Base-by-base conservation (phyloP, 2,797 vertebrate genomes). In the Momotus momota region DNA sequence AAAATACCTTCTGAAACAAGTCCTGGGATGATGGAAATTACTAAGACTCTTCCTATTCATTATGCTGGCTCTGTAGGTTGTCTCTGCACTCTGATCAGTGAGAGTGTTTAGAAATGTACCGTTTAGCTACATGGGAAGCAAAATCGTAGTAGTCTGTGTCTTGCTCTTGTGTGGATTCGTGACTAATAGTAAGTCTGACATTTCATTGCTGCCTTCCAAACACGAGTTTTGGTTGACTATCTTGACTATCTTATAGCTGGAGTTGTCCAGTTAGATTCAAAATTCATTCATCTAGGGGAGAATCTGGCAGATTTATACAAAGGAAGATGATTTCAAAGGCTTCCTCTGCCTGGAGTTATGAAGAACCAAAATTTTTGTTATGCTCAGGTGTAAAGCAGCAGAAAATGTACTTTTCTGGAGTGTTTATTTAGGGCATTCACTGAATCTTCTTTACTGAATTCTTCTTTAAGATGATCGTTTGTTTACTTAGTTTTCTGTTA, bases 111-210 rank as follows among this genome's bases (percentile, higher is more conserved):
- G 48, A 77, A 90, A 70, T 14, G 9, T 21, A 43, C 4, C 27
- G 9, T 22, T 52, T 40, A 40, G 27, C 11, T 49, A 41, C 2
- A 48, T 1, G 8, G 33, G 25, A 81, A 64, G 14, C 9, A 78
- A 33, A 86, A 75, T 17, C 55, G 4, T 25, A 64, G 25, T 52
- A 41, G n/a, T 41, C 4, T 3, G 10, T 64, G 46, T 8, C 10
- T 54, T 38, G 3, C 0, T 3, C 11, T 27, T 70, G 16, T 23
- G 15, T 58, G 14, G 4, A 74, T 54, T 60, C 6, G 0, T 3
- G 4, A 6, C 35, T 35, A 35, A 35, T 35, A 35, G 35, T 35
- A 35, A 35, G 35, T 35, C 35, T 35, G 35, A 35, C 35, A 35
- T 35, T 35, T 35, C 35, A 35, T 35, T 35, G 35, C 35, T 35